A percentile compares a stretch with the other conserved stretches of the same genome.
Evolutionary conservation across 2,888 invertebrate genomes (phyloP).

Genomic region (Loripinus fragilis): DNA sequence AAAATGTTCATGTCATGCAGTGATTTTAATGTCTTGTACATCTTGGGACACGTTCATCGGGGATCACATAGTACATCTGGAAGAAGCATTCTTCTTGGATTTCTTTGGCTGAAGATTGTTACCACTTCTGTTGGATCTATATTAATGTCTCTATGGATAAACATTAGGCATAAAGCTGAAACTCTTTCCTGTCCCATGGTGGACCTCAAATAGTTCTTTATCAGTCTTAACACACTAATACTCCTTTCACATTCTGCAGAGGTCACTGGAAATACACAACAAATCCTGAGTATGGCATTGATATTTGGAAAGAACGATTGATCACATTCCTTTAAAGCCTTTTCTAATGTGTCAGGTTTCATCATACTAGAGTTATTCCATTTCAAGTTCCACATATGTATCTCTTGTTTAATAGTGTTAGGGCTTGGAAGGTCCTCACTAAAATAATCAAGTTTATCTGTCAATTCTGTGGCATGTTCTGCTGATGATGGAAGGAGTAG

Average conservation of each 20-base stretch:
- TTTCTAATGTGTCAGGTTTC: not conserved
- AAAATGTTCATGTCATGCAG: no score
- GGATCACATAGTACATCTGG: no score
- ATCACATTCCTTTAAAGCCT: not conserved
- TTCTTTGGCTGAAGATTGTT: not conserved
- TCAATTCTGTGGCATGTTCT: not conserved
- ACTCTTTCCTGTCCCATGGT: constrained; percentile 15
- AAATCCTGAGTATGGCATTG: not conserved
- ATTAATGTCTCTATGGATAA: constrained; percentile 6
- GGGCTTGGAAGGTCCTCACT: not conserved
- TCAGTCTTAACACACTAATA: not conserved
- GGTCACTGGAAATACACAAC: not conserved
- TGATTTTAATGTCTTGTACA: no score
- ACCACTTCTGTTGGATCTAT: not conserved
- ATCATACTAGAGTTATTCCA: not conserved
- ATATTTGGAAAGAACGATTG: not conserved
- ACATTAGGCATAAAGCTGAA: constrained; percentile 5
- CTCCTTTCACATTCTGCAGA: not conserved
- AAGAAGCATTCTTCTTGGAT: not conserved
- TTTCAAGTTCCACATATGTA: not conserved
- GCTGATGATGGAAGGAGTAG: not conserved
- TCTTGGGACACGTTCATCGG: no score
- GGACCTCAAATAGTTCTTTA: not conserved
- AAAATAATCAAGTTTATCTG: not conserved
- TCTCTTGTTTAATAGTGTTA: not conserved